Evolutionary conservation across 30 jellyfish, hydroid and myxozoan genomes (phyloP), one percentile per base, ranked within the genome.

Genomic region (Phacellophora camtschatica): DNA sequence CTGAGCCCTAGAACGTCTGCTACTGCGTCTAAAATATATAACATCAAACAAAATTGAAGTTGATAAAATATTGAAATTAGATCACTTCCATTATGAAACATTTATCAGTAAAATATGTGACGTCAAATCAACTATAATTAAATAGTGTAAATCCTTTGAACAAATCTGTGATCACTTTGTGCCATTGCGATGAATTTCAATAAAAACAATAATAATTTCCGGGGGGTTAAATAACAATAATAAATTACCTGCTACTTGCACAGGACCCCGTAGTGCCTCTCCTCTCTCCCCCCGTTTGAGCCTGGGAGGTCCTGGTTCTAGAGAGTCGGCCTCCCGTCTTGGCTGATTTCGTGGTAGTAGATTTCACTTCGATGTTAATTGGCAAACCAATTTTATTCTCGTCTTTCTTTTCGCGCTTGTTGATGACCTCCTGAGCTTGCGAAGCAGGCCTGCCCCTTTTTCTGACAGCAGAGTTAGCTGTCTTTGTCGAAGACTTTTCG

Each of bases 291-390:
- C 95, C 92, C 81, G 89, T 77, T 66, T 87, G 96, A 48, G 96
- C 96, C 71, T 84, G 95, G 92, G 94, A 83, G 89, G 94, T 86
- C 87, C 97, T 71, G 32, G 85, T 57, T 77, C 99, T 94, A 13
- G 99, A 93, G 50, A 80, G 65, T 37, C 96, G 85, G 45, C 96
- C 97, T 32, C 99, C 99, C 99, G 99, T 93, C 94, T 93, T 93
- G 97, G 71, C 87, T 39, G 90, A 32, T 77, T 95, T 65, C 22
- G 35, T 16, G 8, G 66, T 30, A 53, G 53, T 75, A 66, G 73
- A 59, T 22, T 50, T 85, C 20, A 57, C 37, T 15, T 76, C 75
- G 1, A 69, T 19, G 8, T 31, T 64, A 12, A 58, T 49, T 4
- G 64, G 24, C 39, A 61, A 41, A 51, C 57, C 42, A 39, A 68